Conservation (phyloP, 2,113 vertebrate genomes). For the Noturus placidus region DNA sequence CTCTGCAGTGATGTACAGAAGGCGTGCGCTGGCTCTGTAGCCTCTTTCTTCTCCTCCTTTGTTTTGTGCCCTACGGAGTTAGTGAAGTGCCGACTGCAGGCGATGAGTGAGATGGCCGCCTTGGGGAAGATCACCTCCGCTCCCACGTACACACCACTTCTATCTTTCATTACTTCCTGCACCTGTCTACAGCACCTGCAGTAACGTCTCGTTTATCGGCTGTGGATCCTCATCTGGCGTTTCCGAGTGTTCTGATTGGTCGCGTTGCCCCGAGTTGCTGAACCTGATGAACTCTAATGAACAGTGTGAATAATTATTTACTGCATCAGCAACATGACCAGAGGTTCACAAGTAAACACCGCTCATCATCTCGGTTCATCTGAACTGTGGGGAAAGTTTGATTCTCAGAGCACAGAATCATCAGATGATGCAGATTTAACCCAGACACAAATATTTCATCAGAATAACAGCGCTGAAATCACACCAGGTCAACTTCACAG, state of each 20-base stretch:
- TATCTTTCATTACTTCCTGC: background rate
- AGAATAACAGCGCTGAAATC: too few relatives aligned
- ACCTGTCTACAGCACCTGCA: background rate
- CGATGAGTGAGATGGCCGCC: slow-evolving; percentile 91
- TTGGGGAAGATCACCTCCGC: slow-evolving; percentile 82
- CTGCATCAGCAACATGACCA: background rate
- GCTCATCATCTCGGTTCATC: too few relatives aligned
- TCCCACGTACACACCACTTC: slow-evolving; percentile 79
- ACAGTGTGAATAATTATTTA: background rate
- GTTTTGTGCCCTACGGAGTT: slow-evolving; percentile 94
- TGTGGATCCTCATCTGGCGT: too few relatives aligned
- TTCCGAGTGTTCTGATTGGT: background rate
- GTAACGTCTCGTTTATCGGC: background rate
- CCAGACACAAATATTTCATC: too few relatives aligned
- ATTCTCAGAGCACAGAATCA: too few relatives aligned
- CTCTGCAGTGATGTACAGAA: slow-evolving; percentile 86
- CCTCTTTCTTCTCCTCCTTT: slow-evolving; percentile 89
- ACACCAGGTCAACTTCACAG: too few relatives aligned
- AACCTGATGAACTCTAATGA: background rate
- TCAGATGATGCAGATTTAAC: too few relatives aligned
- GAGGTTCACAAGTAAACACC: background rate
- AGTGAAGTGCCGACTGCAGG: slow-evolving; percentile 93
- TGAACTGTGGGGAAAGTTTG: too few relatives aligned
- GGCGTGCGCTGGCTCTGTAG: slow-evolving; percentile 86
- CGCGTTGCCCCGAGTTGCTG: background rate